Conservation (phyloP, 2,888 invertebrate species). For the Cryptus armator region DNA sequence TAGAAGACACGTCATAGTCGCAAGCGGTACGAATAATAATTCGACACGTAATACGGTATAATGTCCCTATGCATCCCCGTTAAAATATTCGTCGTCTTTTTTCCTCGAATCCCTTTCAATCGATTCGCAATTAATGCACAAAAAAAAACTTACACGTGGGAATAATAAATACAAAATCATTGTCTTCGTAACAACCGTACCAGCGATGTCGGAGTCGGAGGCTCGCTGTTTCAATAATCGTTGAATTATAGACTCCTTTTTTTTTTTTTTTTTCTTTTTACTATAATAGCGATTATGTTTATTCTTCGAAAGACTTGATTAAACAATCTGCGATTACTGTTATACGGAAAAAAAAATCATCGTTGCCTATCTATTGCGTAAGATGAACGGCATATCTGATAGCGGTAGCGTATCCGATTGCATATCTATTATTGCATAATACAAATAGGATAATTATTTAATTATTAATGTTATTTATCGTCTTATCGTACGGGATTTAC, state of each 20-base stretch:
- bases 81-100: constrained; percentile 1
- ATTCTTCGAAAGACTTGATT: constrained; percentile 7
- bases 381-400: neutral
- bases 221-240: neutral
- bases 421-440: neutral
- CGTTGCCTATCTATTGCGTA: neutral
- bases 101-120: neutral
- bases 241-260: neutral
- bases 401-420: neutral
- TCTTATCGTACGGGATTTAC: constrained; percentile 17
- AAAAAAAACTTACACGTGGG: constrained; percentile 14
- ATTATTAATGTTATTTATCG: constrained; percentile 28
- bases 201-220: constrained; percentile 7
- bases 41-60: constrained; percentile 12
- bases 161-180: constrained; percentile 36
- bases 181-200: constrained; percentile 14
- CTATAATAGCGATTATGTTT: constrained; percentile 24
- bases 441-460: neutral
- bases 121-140: constrained; percentile 18
- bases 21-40: constrained; percentile 46
- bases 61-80: constrained; percentile 21
- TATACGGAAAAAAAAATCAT: constrained; percentile 3
- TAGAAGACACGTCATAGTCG: neutral
- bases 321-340: neutral
- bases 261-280: constrained; percentile 20